phyloP scores from a whole-genome alignment of 2,888 invertebrate species.

The Tiliacea citrago region DNA sequence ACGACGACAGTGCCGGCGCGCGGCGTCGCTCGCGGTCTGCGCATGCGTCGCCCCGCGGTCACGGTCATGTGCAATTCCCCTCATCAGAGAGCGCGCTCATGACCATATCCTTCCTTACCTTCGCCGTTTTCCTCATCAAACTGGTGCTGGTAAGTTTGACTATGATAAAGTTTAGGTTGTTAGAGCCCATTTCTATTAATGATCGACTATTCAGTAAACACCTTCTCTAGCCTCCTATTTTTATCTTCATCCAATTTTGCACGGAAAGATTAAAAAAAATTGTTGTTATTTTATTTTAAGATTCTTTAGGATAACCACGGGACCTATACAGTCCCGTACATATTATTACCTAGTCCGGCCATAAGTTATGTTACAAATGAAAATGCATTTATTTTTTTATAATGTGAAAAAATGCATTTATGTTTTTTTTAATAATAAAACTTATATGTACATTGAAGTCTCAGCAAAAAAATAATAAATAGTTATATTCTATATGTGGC shows the following conservation, averaged over 20 bases:
- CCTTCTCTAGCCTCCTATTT: background rate
- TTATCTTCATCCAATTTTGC: background rate
- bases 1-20: conserved; percentile 69
- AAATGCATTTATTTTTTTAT: too few species aligned
- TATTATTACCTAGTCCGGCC: too few species aligned
- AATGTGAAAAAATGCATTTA: too few species aligned
- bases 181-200: background rate
- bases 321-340: too few species aligned
- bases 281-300: background rate
- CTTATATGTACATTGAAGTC: too few species aligned
- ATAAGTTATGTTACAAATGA: too few species aligned
- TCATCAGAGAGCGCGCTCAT: conserved; percentile 95
- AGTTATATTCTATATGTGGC: too few species aligned
- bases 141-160: conserved; percentile 93
- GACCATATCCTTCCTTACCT: conserved; percentile 96
- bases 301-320: background rate
- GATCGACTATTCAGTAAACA: background rate
- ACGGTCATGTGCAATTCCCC: conserved; percentile 93
- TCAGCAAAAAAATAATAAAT: too few species aligned
- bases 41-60: conserved; percentile 83
- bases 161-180: background rate
- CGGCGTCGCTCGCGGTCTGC: conserved; percentile 65
- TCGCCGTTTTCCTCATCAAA: conserved; percentile 96
- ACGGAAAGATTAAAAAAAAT: background rate
- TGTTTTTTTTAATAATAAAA: too few species aligned